These are phyloP conservation scores for Takifugu rubripes DNA, from an alignment of 2,797 vertebrate species.

Conservation along the genomic window DNA sequence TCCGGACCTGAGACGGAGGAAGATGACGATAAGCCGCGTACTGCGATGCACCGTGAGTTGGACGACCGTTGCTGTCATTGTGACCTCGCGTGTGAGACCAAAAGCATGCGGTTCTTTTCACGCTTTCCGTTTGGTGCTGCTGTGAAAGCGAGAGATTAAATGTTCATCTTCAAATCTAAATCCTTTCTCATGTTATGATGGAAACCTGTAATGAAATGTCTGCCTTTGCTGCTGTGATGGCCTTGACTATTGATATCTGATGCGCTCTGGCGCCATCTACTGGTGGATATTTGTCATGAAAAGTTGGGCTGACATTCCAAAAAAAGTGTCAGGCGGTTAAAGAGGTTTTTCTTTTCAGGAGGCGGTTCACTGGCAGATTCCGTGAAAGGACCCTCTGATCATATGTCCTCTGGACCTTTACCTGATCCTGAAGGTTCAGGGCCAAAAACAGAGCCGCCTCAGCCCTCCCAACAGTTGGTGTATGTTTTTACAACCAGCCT, in stretches of 20 bases:
- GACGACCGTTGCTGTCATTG: too few species aligned
- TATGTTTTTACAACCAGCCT: conserved; percentile 96
- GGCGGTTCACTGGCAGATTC: conserved; percentile 81
- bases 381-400: conserved; percentile 79
- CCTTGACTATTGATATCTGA: conserved; percentile 25
- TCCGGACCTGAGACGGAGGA: conserved; percentile 95
- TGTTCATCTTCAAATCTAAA: too few species aligned
- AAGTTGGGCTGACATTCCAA: background rate
- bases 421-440: conserved; percentile 72
- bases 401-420: conserved; percentile 76
- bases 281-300: conserved; percentile 41
- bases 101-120: background rate
- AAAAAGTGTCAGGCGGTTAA: background rate
- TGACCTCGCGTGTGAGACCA: too few species aligned
- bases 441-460: conserved; percentile 65
- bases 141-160: conserved; percentile 8
- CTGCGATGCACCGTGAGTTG: conserved; percentile 86
- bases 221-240: background rate
- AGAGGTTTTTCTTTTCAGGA: conserved; percentile 58
- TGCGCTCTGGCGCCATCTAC: conserved; percentile 71
- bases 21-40: conserved; percentile 87
- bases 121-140: background rate
- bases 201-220: conserved; percentile 22
- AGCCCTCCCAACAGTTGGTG: conserved; percentile 85
- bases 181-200: conserved; percentile 12